Conservation (phyloP, 1,140 invertebrate genomes). For the Drosophila takahashii region DNA sequence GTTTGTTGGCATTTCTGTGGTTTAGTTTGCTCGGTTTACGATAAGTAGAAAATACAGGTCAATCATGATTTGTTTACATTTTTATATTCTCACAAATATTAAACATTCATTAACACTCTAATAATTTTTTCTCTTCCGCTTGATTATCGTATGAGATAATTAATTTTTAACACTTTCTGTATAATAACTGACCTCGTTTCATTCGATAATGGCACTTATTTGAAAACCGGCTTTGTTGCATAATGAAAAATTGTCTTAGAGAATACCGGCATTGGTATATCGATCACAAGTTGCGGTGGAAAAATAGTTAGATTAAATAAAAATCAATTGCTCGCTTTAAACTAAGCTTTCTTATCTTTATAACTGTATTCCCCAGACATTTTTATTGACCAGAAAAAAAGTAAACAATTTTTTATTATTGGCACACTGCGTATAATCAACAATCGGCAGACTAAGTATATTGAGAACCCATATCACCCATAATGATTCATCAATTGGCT, state of each 20-base stretch:
- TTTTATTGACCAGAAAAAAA: neutral
- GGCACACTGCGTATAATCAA: conserved; percentile 2
- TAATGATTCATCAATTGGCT: conserved; percentile 23
- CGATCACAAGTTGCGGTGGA: neutral
- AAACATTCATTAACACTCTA: conserved; percentile 3
- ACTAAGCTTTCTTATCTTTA: neutral
- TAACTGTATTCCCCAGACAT: neutral
- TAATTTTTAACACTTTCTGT: conserved; percentile 18
- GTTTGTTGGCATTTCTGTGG: conserved; percentile 15
- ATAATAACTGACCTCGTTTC: conserved; percentile 31
- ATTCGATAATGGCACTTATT: neutral
- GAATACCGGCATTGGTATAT: neutral
- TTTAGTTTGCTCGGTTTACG: neutral
- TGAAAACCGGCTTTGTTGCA: neutral
- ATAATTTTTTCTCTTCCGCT: conserved; percentile 12
- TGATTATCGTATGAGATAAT: neutral
- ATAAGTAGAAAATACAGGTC: neutral
- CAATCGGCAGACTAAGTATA: conserved; percentile 10
- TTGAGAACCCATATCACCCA: neutral
- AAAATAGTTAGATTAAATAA: neutral
- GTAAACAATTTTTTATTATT: neutral
- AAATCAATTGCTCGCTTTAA: neutral
- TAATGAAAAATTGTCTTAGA: neutral
- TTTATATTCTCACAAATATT: conserved; percentile 2
- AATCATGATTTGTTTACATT: neutral